Evolutionary conservation across 2,888 invertebrate species (phyloP).

Genomic region (Cremastobaeus sp.): DNA sequence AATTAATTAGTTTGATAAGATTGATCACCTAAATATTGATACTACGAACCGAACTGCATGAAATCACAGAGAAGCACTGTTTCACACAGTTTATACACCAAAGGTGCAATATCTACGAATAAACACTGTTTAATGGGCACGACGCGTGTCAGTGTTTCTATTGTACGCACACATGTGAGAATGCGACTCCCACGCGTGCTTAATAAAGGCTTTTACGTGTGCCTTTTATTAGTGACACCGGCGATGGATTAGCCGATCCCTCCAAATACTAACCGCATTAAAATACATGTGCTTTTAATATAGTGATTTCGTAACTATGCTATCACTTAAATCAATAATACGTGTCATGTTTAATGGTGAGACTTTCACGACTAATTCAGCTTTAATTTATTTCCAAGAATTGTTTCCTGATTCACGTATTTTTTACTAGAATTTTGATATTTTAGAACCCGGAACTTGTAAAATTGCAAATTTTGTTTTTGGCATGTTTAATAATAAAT

Average conservation of each 20-base stretch:
- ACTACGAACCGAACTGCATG: slow-evolving; percentile 19
- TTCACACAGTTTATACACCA: slow-evolving; percentile 52
- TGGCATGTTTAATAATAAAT: too few relatives aligned
- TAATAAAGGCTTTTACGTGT: slow-evolving; percentile 45
- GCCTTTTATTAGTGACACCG: slow-evolving; percentile 49
- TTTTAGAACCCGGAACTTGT: too few relatives aligned
- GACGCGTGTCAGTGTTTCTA: slow-evolving; percentile 59
- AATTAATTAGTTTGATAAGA: slow-evolving; percentile 30
- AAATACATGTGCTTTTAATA: slow-evolving; percentile 40
- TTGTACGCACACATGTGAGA: slow-evolving; percentile 54
- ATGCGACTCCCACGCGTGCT: slow-evolving; percentile 55
- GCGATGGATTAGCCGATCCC: slow-evolving; percentile 29
- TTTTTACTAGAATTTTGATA: too few relatives aligned
- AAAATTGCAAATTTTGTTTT: too few relatives aligned
- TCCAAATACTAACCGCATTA: slow-evolving; percentile 26
- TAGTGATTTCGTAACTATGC: slow-evolving; percentile 32
- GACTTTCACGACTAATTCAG: slow-evolving; percentile 16
- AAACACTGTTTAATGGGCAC: slow-evolving; percentile 64
- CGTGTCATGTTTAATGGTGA: slow-evolving; percentile 21
- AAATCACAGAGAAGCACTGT: slow-evolving; percentile 45
- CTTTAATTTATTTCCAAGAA: too few relatives aligned
- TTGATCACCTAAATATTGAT: slow-evolving; percentile 24
- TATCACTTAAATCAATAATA: slow-evolving; percentile 27
- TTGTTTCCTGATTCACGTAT: too few relatives aligned
- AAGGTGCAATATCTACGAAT: slow-evolving; percentile 60